Evolutionary conservation across 2,888 invertebrate genomes (phyloP).

Genomic region (Drosophila paramelanica): DNA sequence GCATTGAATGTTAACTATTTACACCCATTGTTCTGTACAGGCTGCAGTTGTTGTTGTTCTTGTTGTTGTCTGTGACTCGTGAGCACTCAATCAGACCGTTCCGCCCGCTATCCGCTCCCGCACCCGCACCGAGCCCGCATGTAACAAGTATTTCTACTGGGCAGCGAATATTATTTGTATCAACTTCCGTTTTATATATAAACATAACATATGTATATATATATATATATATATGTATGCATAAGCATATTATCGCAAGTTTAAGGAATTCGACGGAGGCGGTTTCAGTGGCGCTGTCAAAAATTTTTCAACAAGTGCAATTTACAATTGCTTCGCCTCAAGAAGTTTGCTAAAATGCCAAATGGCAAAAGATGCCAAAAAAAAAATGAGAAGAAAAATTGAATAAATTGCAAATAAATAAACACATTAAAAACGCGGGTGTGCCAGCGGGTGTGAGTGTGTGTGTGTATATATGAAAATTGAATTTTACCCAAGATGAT

Average conservation of each 20-base stretch:
- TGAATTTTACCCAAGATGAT: slow-evolving; percentile 75
- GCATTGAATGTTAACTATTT: slow-evolving; percentile 20
- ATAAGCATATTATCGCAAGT: slow-evolving; percentile 46
- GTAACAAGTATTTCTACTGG: slow-evolving; percentile 44
- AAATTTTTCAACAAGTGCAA: slow-evolving; percentile 42
- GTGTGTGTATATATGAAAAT: slow-evolving; percentile 56
- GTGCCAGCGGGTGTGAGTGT: slow-evolving; percentile 6
- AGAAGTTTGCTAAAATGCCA: slow-evolving; percentile 33
- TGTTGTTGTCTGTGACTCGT: slow-evolving; percentile 3
- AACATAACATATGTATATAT: neutral
- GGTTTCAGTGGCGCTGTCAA: slow-evolving; percentile 3
- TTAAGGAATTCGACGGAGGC: slow-evolving; percentile 22
- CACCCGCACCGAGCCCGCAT: slow-evolving; percentile 15
- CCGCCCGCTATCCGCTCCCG: slow-evolving; percentile 8
- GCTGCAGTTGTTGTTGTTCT: slow-evolving; percentile 2
- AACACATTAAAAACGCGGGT: slow-evolving; percentile 55
- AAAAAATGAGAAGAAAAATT: slow-evolving; percentile 9
- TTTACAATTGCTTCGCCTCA: slow-evolving; percentile 31
- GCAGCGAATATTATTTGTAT: slow-evolving; percentile 37
- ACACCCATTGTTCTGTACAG: slow-evolving; percentile 16
- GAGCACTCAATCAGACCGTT: slow-evolving; percentile 42
- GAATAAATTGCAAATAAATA: slow-evolving; percentile 38
- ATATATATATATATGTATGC: slow-evolving; percentile 5
- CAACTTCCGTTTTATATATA: slow-evolving; percentile 61
- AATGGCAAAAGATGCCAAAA: slow-evolving; percentile 39